phyloP scores from a whole-genome alignment of 1,140 invertebrate species.

The Samia ricini region DNA sequence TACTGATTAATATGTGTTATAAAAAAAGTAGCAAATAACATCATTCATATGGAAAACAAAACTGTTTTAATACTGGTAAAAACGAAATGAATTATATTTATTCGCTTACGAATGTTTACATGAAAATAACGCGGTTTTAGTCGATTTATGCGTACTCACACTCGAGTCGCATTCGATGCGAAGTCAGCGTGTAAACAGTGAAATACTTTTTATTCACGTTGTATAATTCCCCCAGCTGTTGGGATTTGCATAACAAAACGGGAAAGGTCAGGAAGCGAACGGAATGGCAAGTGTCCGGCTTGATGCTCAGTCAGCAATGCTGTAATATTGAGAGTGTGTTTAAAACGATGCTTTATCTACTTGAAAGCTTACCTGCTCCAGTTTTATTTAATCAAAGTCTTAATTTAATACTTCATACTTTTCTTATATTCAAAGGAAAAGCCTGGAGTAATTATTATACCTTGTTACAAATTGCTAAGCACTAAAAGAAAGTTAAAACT shows the following conservation, averaged over 20 bases:
- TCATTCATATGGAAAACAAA: neutral
- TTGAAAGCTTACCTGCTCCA: neutral
- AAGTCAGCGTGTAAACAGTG: constrained; percentile 71
- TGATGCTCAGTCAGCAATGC: constrained; percentile 67
- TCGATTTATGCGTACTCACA: constrained; percentile 69
- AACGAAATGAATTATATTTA: constrained; percentile 15
- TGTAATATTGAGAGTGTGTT: constrained; percentile 40
- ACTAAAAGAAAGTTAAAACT: too few species aligned
- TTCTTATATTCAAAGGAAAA: too few species aligned
- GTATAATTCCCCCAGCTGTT: constrained; percentile 61
- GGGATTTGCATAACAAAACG: constrained; percentile 74
- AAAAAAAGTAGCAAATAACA: too few species aligned
- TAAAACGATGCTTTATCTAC: constrained; percentile 1
- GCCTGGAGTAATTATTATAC: too few species aligned
- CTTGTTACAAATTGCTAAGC: too few species aligned
- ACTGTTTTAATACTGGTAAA: constrained; percentile 6
- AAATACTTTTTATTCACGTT: constrained; percentile 74
- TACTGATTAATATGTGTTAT: too few species aligned
- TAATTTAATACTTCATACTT: neutral
- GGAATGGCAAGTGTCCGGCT: constrained; percentile 68
- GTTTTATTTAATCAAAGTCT: neutral
- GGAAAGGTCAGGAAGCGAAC: constrained; percentile 75
- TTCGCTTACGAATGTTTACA: constrained; percentile 26
- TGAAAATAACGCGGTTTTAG: constrained; percentile 33
- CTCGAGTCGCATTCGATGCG: constrained; percentile 48